Conservation (phyloP, 2,888 invertebrate species). For the Lypha dubia region DNA sequence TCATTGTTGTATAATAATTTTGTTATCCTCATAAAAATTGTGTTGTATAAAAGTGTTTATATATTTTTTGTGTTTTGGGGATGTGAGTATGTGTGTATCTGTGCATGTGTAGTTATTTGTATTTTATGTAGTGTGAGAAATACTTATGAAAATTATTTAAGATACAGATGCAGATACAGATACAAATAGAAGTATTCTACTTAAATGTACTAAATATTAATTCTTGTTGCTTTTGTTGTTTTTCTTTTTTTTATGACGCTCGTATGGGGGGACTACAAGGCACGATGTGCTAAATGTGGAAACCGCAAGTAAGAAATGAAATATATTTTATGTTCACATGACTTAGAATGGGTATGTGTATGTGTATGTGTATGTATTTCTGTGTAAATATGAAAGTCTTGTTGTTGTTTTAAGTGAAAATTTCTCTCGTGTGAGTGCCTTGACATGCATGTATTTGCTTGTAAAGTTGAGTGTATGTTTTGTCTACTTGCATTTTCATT, state of each 20-base stretch:
- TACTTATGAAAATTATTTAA: slow-evolving; percentile 44
- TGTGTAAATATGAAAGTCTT: slow-evolving; percentile 74
- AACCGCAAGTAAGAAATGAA: slow-evolving; percentile 52
- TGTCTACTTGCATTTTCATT: slow-evolving; percentile 56
- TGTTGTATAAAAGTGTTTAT: not conserved
- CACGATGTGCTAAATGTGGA: slow-evolving; percentile 27
- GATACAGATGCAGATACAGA: slow-evolving; percentile 45
- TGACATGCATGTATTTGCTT: not conserved
- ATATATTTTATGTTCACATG: slow-evolving; percentile 35
- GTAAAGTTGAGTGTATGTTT: slow-evolving; percentile 74
- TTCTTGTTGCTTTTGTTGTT: slow-evolving; percentile 21
- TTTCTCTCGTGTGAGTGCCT: too few relatives aligned
- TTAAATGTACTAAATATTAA: slow-evolving; percentile 61
- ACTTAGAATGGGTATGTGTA: not conserved
- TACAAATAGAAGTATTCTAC: slow-evolving; percentile 23
- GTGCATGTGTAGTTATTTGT: not conserved
- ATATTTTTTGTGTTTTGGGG: not conserved
- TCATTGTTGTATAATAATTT: slow-evolving; percentile 56
- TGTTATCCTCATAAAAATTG: slow-evolving; percentile 34
- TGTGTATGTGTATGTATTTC: not conserved
- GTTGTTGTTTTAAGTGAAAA: too few relatives aligned
- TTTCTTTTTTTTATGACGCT: not conserved
- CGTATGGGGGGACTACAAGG: not conserved
- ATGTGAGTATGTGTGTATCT: not conserved
- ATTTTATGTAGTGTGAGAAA: slow-evolving; percentile 61